Evolutionary conservation across 1,140 invertebrate species (phyloP), one percentile per base, ranked within the genome.

Genomic region (Pogonognathellus flavescens): DNA sequence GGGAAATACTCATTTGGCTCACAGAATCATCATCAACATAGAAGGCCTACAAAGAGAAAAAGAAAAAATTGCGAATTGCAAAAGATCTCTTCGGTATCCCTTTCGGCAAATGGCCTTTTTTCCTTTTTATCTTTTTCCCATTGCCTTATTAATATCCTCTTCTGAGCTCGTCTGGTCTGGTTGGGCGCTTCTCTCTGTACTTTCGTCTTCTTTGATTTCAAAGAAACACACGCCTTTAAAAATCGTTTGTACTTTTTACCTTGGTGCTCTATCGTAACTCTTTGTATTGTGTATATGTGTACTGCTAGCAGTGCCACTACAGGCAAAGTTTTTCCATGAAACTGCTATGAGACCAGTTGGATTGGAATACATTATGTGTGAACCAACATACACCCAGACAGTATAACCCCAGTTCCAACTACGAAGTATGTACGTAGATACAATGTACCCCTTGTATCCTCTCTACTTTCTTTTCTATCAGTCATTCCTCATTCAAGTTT

Each of bases 131-230:
- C 86, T 82, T 72, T 83, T 87, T 82, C 53, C 86, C 86, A 84
- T 86, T 84, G 80, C 86, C 86, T 87, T 87, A 87, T 87, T 87
- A 87, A 86, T 86, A 86, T 86, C 84, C 83, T 85, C 72, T 84
- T 80, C 81, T 76, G 70, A 76, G 31, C 70, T 76, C 41, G 70
- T 76, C 70, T 76, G 70, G 70, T 31, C 70, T 76, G 70, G 70
- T 50, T 76, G 70, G 41, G 70, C 70, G 85, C 50, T 81, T 59
- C 22, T 81, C 82, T 87, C 86, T 60, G 81, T 59, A 62, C 83
- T 80, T 84, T 57, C 85, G 62, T 70, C 84, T 87, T 81, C 59
- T 87, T 84, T 84, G 72, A 81, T 85, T 84, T 84, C 72, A 83
- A 85, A 84, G 76, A 66, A 84, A 84, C 72, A 81, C 66, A 85